Evolutionary conservation across 92 coral and sea anemone species (phyloP).

Genomic region (Parazoanthus atlanticus): DNA sequence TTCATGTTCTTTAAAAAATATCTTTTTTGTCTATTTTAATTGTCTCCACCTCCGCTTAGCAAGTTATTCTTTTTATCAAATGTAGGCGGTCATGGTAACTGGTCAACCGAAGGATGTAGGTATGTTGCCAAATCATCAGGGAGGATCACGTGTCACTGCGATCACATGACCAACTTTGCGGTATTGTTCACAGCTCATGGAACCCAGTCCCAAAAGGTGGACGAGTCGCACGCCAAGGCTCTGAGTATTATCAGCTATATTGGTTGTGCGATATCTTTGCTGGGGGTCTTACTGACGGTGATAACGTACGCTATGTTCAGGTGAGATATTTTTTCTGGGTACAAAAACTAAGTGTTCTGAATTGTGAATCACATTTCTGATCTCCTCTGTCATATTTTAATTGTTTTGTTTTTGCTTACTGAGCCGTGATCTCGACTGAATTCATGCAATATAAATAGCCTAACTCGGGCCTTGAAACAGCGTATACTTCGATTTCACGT

Average conservation of each 20-base stretch:
- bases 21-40: no score
- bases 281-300: conserved; percentile 76
- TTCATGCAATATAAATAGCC: no score
- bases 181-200: conserved; percentile 69
- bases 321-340: background rate
- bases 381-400: no score
- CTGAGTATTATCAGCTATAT: conserved; percentile 79
- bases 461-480: no score
- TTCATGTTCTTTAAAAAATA: no score
- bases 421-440: no score
- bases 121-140: conserved; percentile 24
- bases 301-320: conserved; percentile 82
- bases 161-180: conserved; percentile 88
- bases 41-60: background rate
- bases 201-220: background rate
- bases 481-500: no score
- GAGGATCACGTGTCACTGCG: conserved; percentile 60
- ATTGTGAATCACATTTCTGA: no score
- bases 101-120: conserved; percentile 54
- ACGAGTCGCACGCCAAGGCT: conserved; percentile 52
- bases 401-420: no score
- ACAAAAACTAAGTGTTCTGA: no score
- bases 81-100: conserved; percentile 34
- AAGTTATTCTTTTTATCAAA: background rate
- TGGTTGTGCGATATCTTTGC: conserved; percentile 87